Percentiles rank a stretch among this genome's conserved stretches.
These are phyloP conservation scores for Calyptomena viridis DNA, from an alignment of 2,113 vertebrate species.

Conservation along the genomic window DNA sequence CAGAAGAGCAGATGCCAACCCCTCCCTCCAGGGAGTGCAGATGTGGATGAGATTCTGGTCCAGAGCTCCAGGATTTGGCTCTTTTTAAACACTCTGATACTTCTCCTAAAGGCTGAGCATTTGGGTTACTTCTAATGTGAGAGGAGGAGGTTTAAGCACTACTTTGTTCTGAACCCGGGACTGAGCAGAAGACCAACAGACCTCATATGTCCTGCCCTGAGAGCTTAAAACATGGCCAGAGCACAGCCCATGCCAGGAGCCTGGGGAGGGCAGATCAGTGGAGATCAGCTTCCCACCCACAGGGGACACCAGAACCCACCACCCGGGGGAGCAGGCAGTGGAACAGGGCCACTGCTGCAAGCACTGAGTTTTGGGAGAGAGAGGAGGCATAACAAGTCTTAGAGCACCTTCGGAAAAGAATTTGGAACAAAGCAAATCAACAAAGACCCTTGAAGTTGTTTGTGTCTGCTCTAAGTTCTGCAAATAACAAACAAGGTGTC, in stretches of 20 bases:
- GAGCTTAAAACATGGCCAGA: neutral
- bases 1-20: neutral
- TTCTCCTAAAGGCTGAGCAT: neutral
- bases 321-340: no score
- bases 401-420: neutral
- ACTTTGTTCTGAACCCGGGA: neutral
- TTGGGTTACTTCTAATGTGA: neutral
- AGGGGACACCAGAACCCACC: neutral
- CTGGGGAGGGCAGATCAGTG: no score
- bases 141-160: neutral
- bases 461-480: neutral
- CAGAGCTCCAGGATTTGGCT: neutral
- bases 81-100: neutral
- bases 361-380: neutral
- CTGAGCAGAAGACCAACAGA: neutral
- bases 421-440: neutral
- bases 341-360: accelerated
- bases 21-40: neutral
- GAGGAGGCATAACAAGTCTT: accelerated
- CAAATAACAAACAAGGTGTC: constrained; percentile 42
- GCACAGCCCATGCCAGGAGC: neutral
- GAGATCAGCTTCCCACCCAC: neutral
- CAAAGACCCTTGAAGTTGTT: neutral
- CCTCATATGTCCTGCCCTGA: neutral
- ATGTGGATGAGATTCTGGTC: neutral